phyloP scores from a whole-genome alignment of 2,113 vertebrate species.

The Otus sunia region DNA sequence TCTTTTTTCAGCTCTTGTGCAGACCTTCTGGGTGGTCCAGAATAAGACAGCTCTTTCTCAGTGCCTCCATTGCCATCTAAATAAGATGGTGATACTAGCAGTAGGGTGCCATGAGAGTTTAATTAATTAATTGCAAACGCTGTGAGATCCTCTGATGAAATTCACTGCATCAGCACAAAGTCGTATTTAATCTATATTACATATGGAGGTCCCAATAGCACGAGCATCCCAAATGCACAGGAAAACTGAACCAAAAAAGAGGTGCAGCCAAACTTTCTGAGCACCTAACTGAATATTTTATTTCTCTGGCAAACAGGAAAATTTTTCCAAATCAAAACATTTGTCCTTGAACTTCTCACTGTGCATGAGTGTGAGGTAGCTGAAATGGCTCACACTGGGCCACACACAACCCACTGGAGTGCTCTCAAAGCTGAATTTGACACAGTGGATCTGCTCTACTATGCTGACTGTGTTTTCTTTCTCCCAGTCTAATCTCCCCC shows the following conservation, averaged over 20 bases:
- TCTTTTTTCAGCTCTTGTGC: background rate
- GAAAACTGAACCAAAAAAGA: background rate
- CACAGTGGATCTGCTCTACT: background rate
- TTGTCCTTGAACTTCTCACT: conserved; percentile 9
- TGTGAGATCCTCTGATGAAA: conserved; percentile 58
- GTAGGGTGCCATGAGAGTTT: conserved; percentile 47
- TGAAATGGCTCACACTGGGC: background rate
- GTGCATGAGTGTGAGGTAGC: background rate
- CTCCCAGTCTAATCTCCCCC: background rate
- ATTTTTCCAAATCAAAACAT: background rate
- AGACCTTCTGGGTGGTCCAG: conserved; percentile 26
- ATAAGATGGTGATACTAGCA: conserved; percentile 39
- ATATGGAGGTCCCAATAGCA: background rate
- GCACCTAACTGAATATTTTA: background rate
- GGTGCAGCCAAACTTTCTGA: background rate
- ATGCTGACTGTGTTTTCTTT: background rate
- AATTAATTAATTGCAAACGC: conserved; percentile 55
- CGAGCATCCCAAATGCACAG: conserved; percentile 12
- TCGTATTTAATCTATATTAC: conserved; percentile 1
- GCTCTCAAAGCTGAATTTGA: background rate
- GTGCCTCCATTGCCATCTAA: conserved; percentile 12
- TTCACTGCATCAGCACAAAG: conserved; percentile 44
- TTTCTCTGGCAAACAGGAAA: background rate
- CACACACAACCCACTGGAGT: background rate
- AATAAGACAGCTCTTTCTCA: conserved; percentile 10